Evolutionary conservation across 1,140 invertebrate genomes (phyloP).

Genomic region (Drosophila obscura): DNA sequence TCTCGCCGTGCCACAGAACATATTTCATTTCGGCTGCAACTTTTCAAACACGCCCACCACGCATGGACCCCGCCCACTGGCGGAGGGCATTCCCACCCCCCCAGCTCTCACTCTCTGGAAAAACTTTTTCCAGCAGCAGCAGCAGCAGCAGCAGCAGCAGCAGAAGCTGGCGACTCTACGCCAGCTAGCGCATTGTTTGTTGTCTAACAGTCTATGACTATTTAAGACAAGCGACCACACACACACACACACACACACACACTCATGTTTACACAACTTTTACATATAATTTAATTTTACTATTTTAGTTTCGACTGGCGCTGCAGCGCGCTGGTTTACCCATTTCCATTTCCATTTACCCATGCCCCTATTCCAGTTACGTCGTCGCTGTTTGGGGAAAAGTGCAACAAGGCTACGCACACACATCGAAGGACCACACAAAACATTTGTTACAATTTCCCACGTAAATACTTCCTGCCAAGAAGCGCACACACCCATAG

Average conservation of each 20-base stretch:
- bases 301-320: conserved; percentile 64
- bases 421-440: conserved; percentile 51
- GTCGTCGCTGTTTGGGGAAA: conserved; percentile 47
- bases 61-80: conserved; percentile 34
- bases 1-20: conserved; percentile 74
- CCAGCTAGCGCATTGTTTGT: conserved; percentile 64
- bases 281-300: conserved; percentile 71
- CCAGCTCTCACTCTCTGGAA: conserved; percentile 28
- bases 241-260: conserved; percentile 8
- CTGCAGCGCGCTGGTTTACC: conserved; percentile 16
- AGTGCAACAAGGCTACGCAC: conserved; percentile 68
- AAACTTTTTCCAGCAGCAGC: conserved; percentile 53
- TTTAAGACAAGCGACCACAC: conserved; percentile 60
- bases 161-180: conserved; percentile 10
- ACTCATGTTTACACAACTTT: conserved; percentile 11
- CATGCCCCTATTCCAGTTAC: conserved; percentile 35
- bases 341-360: conserved; percentile 32
- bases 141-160: conserved; percentile 12
- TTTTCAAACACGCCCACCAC: conserved; percentile 70
- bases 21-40: conserved; percentile 80
- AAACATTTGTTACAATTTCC: conserved; percentile 80
- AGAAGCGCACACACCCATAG: conserved; percentile 39
- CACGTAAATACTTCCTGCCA: conserved; percentile 79
- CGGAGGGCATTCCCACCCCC: neutral
- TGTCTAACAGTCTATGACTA: conserved; percentile 80